Base-by-base conservation (phyloP, 2,797 vertebrate species). In the Prunella strophiata region DNA sequence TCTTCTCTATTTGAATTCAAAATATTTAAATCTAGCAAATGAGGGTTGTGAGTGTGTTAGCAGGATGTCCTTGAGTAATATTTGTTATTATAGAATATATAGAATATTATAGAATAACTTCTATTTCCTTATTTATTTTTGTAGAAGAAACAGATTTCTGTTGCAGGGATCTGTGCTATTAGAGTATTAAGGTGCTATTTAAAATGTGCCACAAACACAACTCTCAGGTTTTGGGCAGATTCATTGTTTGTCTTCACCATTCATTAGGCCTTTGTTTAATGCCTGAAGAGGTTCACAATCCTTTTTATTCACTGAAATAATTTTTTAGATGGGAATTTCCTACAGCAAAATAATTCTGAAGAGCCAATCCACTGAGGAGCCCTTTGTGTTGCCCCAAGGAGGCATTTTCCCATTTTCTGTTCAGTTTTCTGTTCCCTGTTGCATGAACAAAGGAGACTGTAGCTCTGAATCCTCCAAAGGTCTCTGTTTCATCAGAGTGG, bases 381-480 rank as follows among this genome's bases (percentile, higher is more conserved):
- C 55, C 48, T 78, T 66, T 43, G 16, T 73, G 51, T 51, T 82
- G 43, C 18, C 38, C 34, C 30, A 19, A 26, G 62, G 57, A 42
- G n/a, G 19, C 27, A 32, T 55, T 26, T 72, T 67, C 45, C 50
- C 58, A 51, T 45, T 78, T 62, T 38, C 29, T 45, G 4, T 57
- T 34, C 4, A 45, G 13, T 45, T 72, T 93, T 88, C 19, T 74
- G 61, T 92, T 97, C 99, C 98, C 98, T 97, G 96, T 52, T 59
- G 88, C 70, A 48, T 80, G 97, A 92, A 99, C 96, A 97, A 99
- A 99, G 51, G 98, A 94, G 9, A 98, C 58, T 1, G 70, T 45
- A 13, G 98, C 98, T 32, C 91, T 97, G 97, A 99, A 99, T 82
- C 99, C 98, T 17, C 88, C 63, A 59, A 96, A 98, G 10, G 97